Evolutionary conservation across 2,797 vertebrate genomes (phyloP).

Genomic region (Manis javanica): DNA sequence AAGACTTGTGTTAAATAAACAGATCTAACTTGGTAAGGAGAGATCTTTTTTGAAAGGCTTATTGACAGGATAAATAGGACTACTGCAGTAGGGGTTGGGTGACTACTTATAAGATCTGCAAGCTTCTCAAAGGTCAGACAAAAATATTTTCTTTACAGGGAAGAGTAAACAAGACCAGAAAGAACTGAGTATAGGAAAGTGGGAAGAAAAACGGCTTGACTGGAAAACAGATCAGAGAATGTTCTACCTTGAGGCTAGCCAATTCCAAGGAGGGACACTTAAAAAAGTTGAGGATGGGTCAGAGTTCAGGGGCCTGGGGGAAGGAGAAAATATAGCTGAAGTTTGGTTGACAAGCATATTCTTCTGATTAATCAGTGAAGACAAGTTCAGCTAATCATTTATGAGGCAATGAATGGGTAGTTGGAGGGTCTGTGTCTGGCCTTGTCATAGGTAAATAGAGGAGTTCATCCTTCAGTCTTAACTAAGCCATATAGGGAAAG

Average conservation of each 20-base stretch:
- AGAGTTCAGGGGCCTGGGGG: neutral
- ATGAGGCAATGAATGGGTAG: neutral
- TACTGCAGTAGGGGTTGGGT: neutral
- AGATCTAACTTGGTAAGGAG: neutral
- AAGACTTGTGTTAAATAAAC: neutral
- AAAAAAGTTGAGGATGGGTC: neutral
- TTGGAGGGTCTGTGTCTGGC: neutral
- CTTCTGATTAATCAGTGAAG: neutral
- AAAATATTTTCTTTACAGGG: neutral
- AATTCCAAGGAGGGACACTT: neutral
- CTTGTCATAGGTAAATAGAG: neutral
- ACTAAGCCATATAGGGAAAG: neutral
- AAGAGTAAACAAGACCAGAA: neutral
- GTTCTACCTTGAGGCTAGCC: neutral
- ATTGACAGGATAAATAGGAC: too few relatives aligned
- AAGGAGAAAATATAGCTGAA: too few relatives aligned
- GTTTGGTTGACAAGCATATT: neutral
- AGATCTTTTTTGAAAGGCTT: neutral
- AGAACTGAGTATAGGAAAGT: neutral
- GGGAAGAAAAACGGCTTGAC: neutral
- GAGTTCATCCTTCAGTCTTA: neutral
- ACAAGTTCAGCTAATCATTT: neutral
- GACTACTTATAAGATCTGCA: too few relatives aligned
- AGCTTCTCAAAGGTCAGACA: neutral
- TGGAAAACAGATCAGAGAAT: neutral